These are phyloP conservation scores for Petromus typicus DNA, from an alignment of 2,113 vertebrate genomes.

Conservation along the genomic window DNA sequence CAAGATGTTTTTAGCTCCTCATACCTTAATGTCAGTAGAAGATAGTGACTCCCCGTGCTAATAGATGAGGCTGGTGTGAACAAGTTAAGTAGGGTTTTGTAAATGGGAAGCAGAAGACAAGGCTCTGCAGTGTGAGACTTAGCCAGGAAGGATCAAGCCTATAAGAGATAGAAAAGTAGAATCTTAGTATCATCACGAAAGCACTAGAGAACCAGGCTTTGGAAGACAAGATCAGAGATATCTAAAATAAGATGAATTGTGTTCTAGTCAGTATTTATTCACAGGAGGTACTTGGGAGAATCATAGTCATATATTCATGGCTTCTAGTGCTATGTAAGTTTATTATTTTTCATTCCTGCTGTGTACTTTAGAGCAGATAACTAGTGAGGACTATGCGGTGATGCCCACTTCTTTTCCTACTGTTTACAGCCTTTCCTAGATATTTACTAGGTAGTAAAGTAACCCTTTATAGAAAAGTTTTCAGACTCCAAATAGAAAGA, in stretches of 20 bases:
- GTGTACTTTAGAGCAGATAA: neutral
- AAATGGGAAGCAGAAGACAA: neutral
- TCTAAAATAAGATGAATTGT: neutral
- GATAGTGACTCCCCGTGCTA: neutral
- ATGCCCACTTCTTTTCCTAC: neutral
- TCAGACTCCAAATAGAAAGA: neutral
- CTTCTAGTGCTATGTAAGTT: neutral
- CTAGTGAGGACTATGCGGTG: no score
- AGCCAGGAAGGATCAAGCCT: neutral
- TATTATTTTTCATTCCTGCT: constrained; percentile 9
- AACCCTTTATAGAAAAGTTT: neutral
- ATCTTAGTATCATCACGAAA: neutral
- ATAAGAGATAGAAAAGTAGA: neutral
- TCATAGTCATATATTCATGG: neutral
- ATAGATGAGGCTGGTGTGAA: constrained; percentile 36
- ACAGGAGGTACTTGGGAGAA: neutral
- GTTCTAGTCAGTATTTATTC: neutral
- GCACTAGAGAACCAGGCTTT: neutral
- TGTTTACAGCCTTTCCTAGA: neutral
- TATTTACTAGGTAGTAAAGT: neutral
- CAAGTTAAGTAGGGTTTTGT: neutral
- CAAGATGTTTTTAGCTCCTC: constrained; percentile 14
- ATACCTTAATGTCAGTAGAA: neutral
- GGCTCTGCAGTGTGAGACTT: neutral
- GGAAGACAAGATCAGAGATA: neutral